Evolutionary conservation across 2,888 invertebrate species (phyloP).

Genomic region (Chrysina gloriosa): DNA sequence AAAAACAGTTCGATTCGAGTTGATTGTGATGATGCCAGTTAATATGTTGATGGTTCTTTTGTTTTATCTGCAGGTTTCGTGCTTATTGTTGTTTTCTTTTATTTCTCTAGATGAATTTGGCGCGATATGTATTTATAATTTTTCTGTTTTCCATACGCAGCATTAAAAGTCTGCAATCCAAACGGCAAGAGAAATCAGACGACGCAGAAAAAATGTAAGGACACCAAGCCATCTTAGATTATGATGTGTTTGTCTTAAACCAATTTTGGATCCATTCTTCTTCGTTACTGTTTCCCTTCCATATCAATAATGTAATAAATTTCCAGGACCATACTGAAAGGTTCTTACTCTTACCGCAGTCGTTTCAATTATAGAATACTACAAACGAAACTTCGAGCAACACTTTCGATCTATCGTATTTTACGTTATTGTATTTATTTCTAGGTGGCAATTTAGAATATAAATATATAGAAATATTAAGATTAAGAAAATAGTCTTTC

Average conservation of each 20-base stretch:
- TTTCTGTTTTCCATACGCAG: conserved; percentile 40
- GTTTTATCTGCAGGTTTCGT: neutral
- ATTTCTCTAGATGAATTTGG: neutral
- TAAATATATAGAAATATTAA: no score
- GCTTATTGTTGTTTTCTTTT: neutral
- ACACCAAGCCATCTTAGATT: conserved; percentile 20
- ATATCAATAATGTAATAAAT: neutral
- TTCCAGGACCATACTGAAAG: no score
- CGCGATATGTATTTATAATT: conserved; percentile 1
- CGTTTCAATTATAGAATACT: no score
- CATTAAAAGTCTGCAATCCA: conserved; percentile 41
- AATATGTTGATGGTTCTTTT: no score
- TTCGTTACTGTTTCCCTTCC: neutral
- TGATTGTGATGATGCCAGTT: no score
- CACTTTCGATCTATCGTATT: no score
- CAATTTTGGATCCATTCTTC: neutral
- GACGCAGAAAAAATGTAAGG: conserved; percentile 43
- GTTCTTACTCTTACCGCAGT: no score
- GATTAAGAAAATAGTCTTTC: no score
- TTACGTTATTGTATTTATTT: no score
- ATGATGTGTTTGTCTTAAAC: neutral
- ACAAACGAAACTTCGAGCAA: no score
- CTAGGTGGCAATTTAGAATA: no score
- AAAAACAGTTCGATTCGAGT: no score
- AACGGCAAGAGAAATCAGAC: conserved; percentile 42